A percentile compares a stretch with the other conserved stretches of the same genome.
phyloP scores from a whole-genome alignment of 2,888 invertebrate species.

The Gnatocerus cornutus region DNA sequence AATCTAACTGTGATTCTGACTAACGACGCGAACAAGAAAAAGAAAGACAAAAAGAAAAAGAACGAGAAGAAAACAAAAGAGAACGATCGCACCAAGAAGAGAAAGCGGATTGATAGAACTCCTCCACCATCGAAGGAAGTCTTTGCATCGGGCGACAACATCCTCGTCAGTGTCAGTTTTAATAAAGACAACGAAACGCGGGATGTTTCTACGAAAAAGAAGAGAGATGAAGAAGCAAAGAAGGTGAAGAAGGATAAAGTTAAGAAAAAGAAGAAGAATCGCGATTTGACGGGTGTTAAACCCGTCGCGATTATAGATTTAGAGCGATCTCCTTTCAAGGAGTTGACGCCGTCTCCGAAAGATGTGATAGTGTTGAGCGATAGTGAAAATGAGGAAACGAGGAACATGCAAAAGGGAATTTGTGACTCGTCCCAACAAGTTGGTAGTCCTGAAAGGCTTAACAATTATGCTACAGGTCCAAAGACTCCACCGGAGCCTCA shows the following conservation, averaged over 20 bases:
- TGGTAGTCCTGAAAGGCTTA: constrained; percentile 62
- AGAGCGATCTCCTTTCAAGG: constrained; percentile 88
- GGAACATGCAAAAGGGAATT: constrained; percentile 54
- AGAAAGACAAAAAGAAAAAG: constrained; percentile 70
- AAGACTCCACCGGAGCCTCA: constrained; percentile 85
- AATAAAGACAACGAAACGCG: constrained; percentile 77
- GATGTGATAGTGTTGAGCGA: constrained; percentile 89
- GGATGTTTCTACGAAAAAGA: constrained; percentile 64
- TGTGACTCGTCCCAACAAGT: constrained; percentile 66
- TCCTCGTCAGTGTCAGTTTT: constrained; percentile 93
- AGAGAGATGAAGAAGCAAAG: constrained; percentile 65
- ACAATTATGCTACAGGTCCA: constrained; percentile 75
- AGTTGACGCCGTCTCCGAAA: constrained; percentile 85
- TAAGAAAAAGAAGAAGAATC: constrained; percentile 68
- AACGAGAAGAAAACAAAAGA: constrained; percentile 68
- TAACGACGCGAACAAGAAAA: constrained; percentile 74
- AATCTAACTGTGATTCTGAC: constrained; percentile 76
- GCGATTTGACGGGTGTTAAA: constrained; percentile 72
- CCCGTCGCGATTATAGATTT: constrained; percentile 91
- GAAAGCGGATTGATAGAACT: constrained; percentile 69
- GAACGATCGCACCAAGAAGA: constrained; percentile 69
- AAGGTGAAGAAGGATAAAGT: constrained; percentile 61
- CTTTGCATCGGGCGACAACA: constrained; percentile 94
- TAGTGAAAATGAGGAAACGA: constrained; percentile 78
- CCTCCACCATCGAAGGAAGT: constrained; percentile 90